Base-by-base conservation (phyloP, 2,888 invertebrate genomes). In the Strigamia crassipes region DNA sequence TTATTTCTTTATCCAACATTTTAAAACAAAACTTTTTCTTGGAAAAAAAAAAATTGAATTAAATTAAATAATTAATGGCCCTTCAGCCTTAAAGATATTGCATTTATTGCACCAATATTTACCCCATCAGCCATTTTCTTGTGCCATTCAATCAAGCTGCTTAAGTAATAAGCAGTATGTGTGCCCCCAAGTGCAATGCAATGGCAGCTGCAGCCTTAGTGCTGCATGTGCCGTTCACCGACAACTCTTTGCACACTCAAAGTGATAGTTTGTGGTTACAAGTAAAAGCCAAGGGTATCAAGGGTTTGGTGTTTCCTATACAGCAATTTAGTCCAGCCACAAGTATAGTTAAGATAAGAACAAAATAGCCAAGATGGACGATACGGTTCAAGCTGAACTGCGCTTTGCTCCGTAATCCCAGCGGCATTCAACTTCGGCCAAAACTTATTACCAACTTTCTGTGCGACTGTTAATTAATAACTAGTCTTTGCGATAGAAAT, bases 321-420 rank as follows among this genome's bases (percentile, higher is more conserved):
- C 23, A 23, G 61, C 61, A 61, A 61, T 61, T 61, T 12, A 61
- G 61, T 42, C 61, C 61, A 18, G 61, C 61, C 61, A 61, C 61
- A 61, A 61, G 21, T 61, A 61, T 61, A 61, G 61, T 61, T 61
- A 61, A 61, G 61, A 61, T 61, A 61, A 61, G 61, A 61, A 61
- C 61, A 61, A 61, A 61, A 61, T 23, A 23, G 61, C 61, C 61
- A 61, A 61, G 61, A 61, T 61, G 61, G 61, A 61, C 61, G 61
- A 61, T 23, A 61, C 18, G 18, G 3, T 61, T 61, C 61, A 61
- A 61, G 61, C 61, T 61, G 61, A 61, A 12, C 42, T 42, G 15
- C 42, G 10, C 42, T 42, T 42, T 13, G 15, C 13, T 10, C 1
- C 6, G 10, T 42, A 42, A 42, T 42, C 42, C 42, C 15, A 10